Evolutionary conservation across 2,797 vertebrate genomes (phyloP), one percentile per base, ranked within the genome.

Genomic region (Spheniscus humboldti): DNA sequence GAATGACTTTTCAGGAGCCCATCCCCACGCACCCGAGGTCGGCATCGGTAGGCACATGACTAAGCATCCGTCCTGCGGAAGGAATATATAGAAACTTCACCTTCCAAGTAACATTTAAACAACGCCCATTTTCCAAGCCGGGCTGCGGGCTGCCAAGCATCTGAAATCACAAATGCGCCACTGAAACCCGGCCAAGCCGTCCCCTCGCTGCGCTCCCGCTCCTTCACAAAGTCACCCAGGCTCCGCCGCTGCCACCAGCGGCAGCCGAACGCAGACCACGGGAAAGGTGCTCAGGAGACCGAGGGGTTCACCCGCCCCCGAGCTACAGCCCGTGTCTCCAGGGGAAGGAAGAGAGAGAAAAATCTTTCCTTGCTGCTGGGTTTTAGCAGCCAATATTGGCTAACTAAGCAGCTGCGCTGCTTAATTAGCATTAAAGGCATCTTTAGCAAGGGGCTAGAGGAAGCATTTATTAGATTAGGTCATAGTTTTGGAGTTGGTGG

Each of bases 11-110:
- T 31, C 63, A 57, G 25, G n/a, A 82, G 37, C 45, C 17, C 28
- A 18, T 31, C 30, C 33, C 2, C 10, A 1, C 13, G 41, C 6
- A 37, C 25, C 39, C 0, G 1, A 43, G 0, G 0, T 39, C 3
- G 0, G 33, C 25, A 48, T 25, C n/a, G 8, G 1, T 0, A 17
- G 47, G 52, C 43, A 59, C 22, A 10, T 50, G 59, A 16, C 71
- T 59, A 50, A 91, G 37, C 78, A 56, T 62, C 39, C 43, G 41
- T 41, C 64, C 89, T 87, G 77, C 41, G 27, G 55, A 48, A 62
- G 53, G 25, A 74, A 87, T 69, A 74, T 30, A 53, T 43, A 66
- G 76, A 74, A 88, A 41, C 59, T 55, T 92, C 85, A 67, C 64
- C 56, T 85, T 73, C 60, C 0, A 0, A 41, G 71, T 64, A 50